phyloP scores from a whole-genome alignment of 1,140 invertebrate genomes.

The Centruroides vittatus region DNA sequence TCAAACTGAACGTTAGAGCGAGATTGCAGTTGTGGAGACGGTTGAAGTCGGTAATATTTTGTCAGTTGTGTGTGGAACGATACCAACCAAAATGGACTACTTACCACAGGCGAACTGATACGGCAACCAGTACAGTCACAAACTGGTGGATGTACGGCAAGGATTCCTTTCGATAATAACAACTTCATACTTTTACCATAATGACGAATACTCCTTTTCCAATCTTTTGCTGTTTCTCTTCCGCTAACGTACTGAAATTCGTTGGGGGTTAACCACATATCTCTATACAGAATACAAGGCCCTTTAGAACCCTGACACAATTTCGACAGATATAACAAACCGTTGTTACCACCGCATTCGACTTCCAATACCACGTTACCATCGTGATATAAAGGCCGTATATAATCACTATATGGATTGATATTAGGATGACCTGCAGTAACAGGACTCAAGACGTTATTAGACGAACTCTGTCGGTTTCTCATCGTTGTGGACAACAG shows the following conservation, averaged over 20 bases:
- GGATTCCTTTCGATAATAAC: constrained; percentile 34
- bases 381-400: constrained; percentile 27
- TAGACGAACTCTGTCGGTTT: too few species aligned
- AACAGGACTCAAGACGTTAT: too few species aligned
- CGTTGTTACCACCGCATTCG: constrained; percentile 32
- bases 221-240: constrained; percentile 37
- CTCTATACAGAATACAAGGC: constrained; percentile 31
- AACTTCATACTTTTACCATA: constrained; percentile 37
- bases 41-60: too few species aligned
- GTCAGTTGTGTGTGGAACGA: too few species aligned
- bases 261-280: constrained; percentile 36
- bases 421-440: too few species aligned
- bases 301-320: constrained; percentile 34
- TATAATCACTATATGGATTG: constrained; percentile 10
- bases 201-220: constrained; percentile 38
- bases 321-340: constrained; percentile 29
- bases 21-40: too few species aligned
- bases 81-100: too few species aligned
- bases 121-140: constrained; percentile 31
- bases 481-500: too few species aligned
- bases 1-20: too few species aligned
- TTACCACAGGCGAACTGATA: neutral
- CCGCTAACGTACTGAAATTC: constrained; percentile 38
- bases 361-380: constrained; percentile 32
- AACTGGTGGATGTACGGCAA: constrained; percentile 31